Base-by-base conservation (phyloP, 2,888 invertebrate genomes). In the Drosophila kambysellisi region DNA sequence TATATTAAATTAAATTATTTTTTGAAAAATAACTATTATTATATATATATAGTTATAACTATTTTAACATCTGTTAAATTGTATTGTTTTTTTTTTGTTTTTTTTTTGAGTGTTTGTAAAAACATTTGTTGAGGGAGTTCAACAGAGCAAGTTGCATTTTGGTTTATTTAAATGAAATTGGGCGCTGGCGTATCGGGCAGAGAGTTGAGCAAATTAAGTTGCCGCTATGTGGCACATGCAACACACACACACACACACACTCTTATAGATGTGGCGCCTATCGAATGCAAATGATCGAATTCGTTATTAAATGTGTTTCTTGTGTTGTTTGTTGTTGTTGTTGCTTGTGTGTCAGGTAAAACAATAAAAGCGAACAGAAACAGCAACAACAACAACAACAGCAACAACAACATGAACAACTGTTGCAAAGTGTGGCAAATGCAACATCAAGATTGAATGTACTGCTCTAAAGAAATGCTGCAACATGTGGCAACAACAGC, bases 401-500 rank as follows among this genome's bases (percentile, higher is more conserved):
- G 3, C 25, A 62, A 35, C 30, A 68, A 50, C 65, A 73, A 63
- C 62, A 65, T 20, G 50, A 59, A 41, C 58, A 56, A 56, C 48
- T 53, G 60, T 60, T 59, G 67, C 70, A 74, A 76, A 76, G 80
- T 80, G 81, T 82, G 80, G 83, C 83, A 82, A 82, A 82, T 80
- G 83, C 83, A 82, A 82, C 74, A 87, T 87, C 87, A 73, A 87
- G 87, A 87, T 87, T 81, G 87, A 73, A 76, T 68, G 69, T 74
- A 76, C 82, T 57, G 57, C 57, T 65, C 65, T 68, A 87, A 85
- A 85, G 89, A 89, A 89, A 89, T 88, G 85, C 85, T 89, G 89
- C 89, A 85, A 89, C 85, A 85, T 89, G 89, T 88, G 89, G 84
- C 89, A 89, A 86, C 83, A 82, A 61, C 70, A 71, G 57, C 63